A percentile compares a stretch with the other conserved stretches of the same genome.
These are phyloP conservation scores for Gallinago paraguaiae DNA, from an alignment of 2,113 vertebrate species.

Conservation along the genomic window DNA sequence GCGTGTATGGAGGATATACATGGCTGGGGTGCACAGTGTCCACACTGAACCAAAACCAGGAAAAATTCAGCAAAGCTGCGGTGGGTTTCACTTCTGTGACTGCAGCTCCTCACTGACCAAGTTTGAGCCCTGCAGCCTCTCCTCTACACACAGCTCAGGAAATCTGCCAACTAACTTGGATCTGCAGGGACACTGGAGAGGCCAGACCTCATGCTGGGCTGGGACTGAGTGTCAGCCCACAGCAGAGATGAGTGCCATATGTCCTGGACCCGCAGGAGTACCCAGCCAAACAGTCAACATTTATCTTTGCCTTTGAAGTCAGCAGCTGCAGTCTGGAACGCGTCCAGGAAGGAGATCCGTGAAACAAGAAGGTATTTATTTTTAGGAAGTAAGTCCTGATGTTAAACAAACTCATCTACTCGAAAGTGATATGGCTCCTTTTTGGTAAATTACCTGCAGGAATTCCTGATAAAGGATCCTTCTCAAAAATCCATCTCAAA, in stretches of 20 bases:
- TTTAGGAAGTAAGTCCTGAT: background rate
- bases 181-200: background rate
- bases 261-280: background rate
- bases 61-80: background rate
- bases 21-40: background rate
- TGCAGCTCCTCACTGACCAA: background rate
- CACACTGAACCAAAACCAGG: background rate
- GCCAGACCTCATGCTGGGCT: background rate
- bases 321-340: background rate
- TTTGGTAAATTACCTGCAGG: background rate
- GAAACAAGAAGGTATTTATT: background rate
- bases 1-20: fast-evolving
- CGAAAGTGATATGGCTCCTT: background rate
- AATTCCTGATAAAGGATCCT: background rate
- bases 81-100: background rate
- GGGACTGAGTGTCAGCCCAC: background rate
- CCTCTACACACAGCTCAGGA: background rate
- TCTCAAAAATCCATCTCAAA: background rate
- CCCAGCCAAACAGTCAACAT: background rate
- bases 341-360: background rate
- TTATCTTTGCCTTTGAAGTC: background rate
- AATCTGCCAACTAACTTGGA: background rate
- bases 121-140: background rate
- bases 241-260: background rate
- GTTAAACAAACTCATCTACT: background rate